Percentiles rank a stretch among this genome's conserved stretches.
Evolutionary conservation across 2,797 vertebrate species (phyloP).

Genomic region (Pseudomugil gertrudae): DNA sequence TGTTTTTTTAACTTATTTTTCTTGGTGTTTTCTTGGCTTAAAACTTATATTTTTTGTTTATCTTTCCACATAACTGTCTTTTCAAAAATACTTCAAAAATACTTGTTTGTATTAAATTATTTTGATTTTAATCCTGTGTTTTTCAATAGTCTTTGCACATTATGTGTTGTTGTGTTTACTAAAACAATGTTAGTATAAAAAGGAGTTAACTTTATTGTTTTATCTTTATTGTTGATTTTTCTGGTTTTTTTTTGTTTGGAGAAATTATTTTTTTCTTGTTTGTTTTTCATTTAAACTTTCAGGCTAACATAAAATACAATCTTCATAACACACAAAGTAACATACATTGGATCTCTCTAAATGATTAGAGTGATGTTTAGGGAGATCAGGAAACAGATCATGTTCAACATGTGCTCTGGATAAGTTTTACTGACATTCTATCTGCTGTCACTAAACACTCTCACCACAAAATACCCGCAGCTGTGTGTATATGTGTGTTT

Average conservation of each 20-base stretch:
- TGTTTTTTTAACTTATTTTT: too few species aligned
- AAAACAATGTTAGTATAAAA: background rate
- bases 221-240: background rate
- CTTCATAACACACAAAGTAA: background rate
- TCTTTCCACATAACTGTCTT: too few species aligned
- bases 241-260: background rate
- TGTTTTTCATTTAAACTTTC: background rate
- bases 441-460: conserved; percentile 35
- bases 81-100: too few species aligned
- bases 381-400: conserved; percentile 43
- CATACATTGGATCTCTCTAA: background rate
- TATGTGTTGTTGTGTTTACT: background rate
- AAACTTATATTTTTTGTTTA: too few species aligned
- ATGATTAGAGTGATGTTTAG: conserved; percentile 9
- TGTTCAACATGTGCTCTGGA: conserved; percentile 45
- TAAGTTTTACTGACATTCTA: conserved; percentile 61
- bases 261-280: background rate
- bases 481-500: background rate
- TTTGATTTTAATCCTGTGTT: background rate
- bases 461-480: conserved; percentile 18
- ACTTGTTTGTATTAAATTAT: too few species aligned
- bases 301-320: background rate
- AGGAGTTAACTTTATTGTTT: background rate
- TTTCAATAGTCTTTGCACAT: background rate
- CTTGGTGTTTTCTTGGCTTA: too few species aligned